A percentile compares a stretch with the other conserved stretches of the same genome.
Conservation (phyloP, 2,888 invertebrate genomes). For the Himalopsyche tibetana region DNA sequence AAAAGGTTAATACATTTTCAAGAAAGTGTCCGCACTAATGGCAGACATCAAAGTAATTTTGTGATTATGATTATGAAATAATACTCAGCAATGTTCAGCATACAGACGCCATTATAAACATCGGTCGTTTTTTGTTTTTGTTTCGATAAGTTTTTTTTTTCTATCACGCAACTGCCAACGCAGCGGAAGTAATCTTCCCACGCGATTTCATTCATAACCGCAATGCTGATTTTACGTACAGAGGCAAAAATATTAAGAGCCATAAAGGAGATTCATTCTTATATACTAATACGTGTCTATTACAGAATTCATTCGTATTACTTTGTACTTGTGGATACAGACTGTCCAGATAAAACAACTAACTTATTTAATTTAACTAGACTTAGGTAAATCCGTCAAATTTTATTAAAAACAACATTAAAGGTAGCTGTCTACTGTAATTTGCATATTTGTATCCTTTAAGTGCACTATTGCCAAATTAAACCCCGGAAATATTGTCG, state of each 20-base stretch:
- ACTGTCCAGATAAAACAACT: too few species aligned
- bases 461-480: too few species aligned
- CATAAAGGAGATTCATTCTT: neutral
- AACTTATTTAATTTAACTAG: too few species aligned
- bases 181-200: constrained; percentile 63
- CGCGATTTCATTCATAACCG: constrained; percentile 63
- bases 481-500: too few species aligned
- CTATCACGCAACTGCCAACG: constrained; percentile 51
- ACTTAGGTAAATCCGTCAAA: too few species aligned
- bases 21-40: constrained; percentile 25
- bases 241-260: neutral
- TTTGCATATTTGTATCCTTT: too few species aligned
- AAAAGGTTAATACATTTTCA: constrained; percentile 24
- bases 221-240: constrained; percentile 28
- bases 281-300: too few species aligned
- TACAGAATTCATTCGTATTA: too few species aligned
- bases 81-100: neutral
- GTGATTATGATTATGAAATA: constrained; percentile 39
- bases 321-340: too few species aligned
- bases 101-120: neutral
- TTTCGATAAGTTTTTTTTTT: constrained; percentile 29
- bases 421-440: too few species aligned
- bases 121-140: neutral
- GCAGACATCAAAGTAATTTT: constrained; percentile 10
- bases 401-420: too few species aligned